phyloP scores from a whole-genome alignment of 2,797 vertebrate genomes.

The Philypnodon macrostomus region DNA sequence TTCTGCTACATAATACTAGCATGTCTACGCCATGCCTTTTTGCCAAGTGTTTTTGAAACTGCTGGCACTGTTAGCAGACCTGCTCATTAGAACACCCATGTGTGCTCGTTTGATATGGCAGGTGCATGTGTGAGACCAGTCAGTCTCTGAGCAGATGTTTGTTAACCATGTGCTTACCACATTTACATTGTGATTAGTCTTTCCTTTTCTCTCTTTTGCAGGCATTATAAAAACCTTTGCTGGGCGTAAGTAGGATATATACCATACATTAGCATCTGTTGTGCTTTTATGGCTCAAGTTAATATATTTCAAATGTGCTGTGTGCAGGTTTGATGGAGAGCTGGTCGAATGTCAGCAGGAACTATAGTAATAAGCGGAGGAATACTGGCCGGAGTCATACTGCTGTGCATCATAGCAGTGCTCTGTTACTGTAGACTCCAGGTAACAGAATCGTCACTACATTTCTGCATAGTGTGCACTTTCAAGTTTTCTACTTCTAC shows the following conservation, averaged over 20 bases:
- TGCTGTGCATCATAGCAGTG: constrained; percentile 94
- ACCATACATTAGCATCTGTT: too few species aligned
- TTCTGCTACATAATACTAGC: too few species aligned
- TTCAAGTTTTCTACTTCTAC: too few species aligned
- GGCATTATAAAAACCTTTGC: constrained; percentile 68
- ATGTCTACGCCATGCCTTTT: too few species aligned
- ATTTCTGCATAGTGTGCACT: too few species aligned
- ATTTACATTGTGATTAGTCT: constrained; percentile 38
- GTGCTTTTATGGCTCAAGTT: too few species aligned
- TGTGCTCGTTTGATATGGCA: neutral
- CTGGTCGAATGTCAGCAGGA: constrained; percentile 98
- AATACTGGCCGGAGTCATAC: constrained; percentile 96
- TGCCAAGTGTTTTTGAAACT: too few species aligned
- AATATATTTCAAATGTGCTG: too few species aligned
- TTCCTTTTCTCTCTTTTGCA: constrained; percentile 47
- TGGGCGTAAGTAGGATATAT: constrained; percentile 74
- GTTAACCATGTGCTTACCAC: constrained; percentile 25
- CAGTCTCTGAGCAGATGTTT: constrained; percentile 13
- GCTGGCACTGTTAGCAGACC: constrained; percentile 5
- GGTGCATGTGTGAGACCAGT: constrained; percentile 4
- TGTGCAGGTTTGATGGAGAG: constrained; percentile 92
- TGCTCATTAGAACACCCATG: neutral
- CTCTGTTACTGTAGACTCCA: constrained; percentile 99
- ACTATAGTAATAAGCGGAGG: constrained; percentile 97
- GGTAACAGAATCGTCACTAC: too few species aligned